phyloP scores from a whole-genome alignment of 2,113 vertebrate genomes.

The Phyllostomus discolor region DNA sequence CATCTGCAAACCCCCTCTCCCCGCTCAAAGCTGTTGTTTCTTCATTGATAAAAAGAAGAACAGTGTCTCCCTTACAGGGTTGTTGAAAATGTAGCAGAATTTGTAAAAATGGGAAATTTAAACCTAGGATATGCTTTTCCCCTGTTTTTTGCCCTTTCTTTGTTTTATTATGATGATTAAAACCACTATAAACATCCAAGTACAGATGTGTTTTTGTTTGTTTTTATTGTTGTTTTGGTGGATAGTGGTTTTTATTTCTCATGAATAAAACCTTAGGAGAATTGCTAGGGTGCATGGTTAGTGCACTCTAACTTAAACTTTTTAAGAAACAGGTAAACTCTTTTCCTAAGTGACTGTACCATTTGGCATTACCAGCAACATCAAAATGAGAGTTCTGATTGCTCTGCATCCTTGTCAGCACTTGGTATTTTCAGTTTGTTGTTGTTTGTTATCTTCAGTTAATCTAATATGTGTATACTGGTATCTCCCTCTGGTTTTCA shows the following conservation, averaged over 20 bases:
- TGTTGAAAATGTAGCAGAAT: conserved; percentile 14
- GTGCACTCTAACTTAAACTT: neutral
- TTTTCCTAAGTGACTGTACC: neutral
- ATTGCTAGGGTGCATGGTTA: neutral
- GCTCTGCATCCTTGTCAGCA: neutral
- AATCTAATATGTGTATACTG: neutral
- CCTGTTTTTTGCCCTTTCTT: neutral
- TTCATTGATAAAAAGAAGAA: neutral
- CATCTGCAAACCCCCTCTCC: neutral
- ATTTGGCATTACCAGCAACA: neutral
- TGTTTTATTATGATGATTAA: neutral
- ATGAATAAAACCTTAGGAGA: neutral
- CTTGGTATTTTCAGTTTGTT: neutral
- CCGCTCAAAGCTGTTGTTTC: neutral
- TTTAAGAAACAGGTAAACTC: neutral
- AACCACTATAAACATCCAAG: neutral
- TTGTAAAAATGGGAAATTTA: neutral
- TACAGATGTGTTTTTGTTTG: neutral
- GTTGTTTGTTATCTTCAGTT: neutral
- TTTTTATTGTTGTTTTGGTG: neutral
- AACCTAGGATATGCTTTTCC: neutral
- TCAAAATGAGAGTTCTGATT: neutral
- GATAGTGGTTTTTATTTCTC: neutral
- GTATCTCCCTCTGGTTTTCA: neutral
- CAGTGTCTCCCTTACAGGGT: neutral